phyloP scores from a whole-genome alignment of 2,888 invertebrate genomes.

The Thereva unica region DNA sequence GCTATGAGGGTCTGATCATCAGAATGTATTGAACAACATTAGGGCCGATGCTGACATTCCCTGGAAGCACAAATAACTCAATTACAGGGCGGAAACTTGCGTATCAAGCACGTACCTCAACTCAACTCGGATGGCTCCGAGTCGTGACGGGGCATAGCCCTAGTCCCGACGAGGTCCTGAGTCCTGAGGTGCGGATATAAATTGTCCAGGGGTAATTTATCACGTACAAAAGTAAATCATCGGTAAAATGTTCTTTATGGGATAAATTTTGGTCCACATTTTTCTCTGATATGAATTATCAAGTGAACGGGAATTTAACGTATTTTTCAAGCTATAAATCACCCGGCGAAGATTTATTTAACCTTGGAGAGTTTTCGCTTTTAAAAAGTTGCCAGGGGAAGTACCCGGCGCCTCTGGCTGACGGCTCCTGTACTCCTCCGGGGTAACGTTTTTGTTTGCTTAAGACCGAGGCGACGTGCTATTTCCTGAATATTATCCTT shows the following conservation, averaged over 20 bases:
- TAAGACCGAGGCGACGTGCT: no score
- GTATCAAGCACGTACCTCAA: constrained; percentile 29
- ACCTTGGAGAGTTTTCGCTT: constrained; percentile 27
- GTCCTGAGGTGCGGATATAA: constrained; percentile 27
- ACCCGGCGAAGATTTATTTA: constrained; percentile 27
- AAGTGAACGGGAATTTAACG: constrained; percentile 31
- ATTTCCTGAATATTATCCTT: no score
- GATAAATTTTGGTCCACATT: constrained; percentile 32
- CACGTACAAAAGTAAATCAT: constrained; percentile 35
- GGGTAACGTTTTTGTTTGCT: no score
- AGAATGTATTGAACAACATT: no score
- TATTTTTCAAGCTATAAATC: constrained; percentile 29
- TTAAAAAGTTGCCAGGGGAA: no score
- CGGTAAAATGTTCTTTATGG: constrained; percentile 34
- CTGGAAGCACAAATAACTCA: constrained; percentile 23
- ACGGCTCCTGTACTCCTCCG: no score
- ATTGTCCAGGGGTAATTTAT: constrained; percentile 32
- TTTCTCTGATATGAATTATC: constrained; percentile 35
- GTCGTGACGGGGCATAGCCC: not conserved
- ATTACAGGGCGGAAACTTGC: constrained; percentile 30
- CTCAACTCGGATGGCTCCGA: not conserved
- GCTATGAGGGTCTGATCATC: no score
- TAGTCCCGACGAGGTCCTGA: no score
- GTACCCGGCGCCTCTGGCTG: no score
- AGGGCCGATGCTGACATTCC: no score